These are phyloP conservation scores for Oasisia sp. DNA, from an alignment of 2,888 invertebrate species.

Conservation along the genomic window DNA sequence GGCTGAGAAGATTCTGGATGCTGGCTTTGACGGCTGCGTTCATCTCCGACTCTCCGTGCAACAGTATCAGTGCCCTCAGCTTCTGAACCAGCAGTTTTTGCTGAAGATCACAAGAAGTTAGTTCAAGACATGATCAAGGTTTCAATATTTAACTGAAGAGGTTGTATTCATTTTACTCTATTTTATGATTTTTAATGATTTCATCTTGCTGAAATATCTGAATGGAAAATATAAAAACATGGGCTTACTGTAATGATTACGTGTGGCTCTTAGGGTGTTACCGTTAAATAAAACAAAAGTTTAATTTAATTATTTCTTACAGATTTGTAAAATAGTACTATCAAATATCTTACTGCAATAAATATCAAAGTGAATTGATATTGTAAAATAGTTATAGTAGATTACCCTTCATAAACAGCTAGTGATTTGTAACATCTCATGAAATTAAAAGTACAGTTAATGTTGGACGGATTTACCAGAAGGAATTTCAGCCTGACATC, in stretches of 20 bases:
- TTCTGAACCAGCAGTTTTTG: constrained; percentile 25
- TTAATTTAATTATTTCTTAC: too few relatives aligned
- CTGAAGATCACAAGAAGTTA: background rate
- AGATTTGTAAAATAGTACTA: too few relatives aligned
- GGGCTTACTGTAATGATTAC: too few relatives aligned
- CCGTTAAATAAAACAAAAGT: too few relatives aligned
- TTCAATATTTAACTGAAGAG: background rate
- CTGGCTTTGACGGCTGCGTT: background rate
- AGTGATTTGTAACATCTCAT: background rate
- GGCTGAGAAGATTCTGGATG: background rate
- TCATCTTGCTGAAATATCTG: too few relatives aligned
- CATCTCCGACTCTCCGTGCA: background rate
- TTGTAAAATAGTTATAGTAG: too few relatives aligned
- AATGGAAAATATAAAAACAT: too few relatives aligned
- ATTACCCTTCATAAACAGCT: too few relatives aligned
- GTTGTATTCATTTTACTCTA: too few relatives aligned
- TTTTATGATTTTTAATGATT: background rate
- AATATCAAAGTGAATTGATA: too few relatives aligned
- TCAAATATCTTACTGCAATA: too few relatives aligned
- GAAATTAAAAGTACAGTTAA: background rate
- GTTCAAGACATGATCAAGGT: background rate
- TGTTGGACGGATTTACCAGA: background rate
- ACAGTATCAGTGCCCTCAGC: constrained; percentile 25
- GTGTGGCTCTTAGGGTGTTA: too few relatives aligned
- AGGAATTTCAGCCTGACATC: background rate